Conservation (phyloP, 2,888 invertebrate species). For the Unio pictorum region DNA sequence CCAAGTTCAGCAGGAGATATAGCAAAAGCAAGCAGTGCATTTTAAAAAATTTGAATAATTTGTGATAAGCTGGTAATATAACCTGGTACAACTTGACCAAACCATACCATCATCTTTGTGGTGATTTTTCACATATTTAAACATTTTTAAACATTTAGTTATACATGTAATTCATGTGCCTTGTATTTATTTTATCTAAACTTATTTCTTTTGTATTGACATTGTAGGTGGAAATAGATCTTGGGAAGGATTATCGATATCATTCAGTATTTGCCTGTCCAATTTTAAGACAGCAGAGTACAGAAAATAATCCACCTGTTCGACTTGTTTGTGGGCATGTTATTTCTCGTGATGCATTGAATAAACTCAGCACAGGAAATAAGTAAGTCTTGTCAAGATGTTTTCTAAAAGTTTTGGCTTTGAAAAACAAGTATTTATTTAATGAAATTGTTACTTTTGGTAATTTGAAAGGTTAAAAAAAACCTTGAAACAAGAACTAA, state of each 20-base stretch:
- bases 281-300: slow-evolving; percentile 95
- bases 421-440: background rate
- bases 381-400: slow-evolving; percentile 78
- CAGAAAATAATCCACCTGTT: slow-evolving; percentile 97
- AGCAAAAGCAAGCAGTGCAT: too few species aligned
- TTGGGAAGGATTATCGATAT: slow-evolving; percentile 90
- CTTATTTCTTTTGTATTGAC: background rate
- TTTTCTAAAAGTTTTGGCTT: background rate
- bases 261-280: slow-evolving; percentile 99
- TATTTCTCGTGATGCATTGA: slow-evolving; percentile 96
- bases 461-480: background rate
- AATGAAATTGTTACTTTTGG: background rate
- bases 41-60: too few species aligned
- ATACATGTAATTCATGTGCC: too few species aligned
- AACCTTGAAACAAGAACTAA: background rate
- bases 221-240: slow-evolving; percentile 91
- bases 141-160: too few species aligned
- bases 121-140: too few species aligned
- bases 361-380: slow-evolving; percentile 92
- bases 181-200: background rate
- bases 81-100: too few species aligned
- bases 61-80: too few species aligned
- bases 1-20: too few species aligned
- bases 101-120: too few species aligned
- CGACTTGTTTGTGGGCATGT: slow-evolving; percentile 97